A percentile compares a stretch with the other conserved stretches of the same genome.
Conservation (phyloP, 2,888 invertebrate genomes). For the Adineta ricciae region DNA sequence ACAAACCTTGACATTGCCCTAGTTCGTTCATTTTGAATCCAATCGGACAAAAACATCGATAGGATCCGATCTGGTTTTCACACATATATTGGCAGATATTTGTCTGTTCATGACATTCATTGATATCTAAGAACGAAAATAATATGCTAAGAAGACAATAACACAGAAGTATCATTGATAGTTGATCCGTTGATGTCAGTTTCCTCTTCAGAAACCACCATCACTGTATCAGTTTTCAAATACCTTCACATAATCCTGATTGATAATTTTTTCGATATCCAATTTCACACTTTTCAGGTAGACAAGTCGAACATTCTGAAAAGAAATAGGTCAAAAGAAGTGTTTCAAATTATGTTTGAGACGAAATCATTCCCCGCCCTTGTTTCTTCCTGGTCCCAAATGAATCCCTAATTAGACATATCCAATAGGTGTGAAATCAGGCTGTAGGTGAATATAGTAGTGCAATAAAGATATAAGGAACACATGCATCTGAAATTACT, state of each 20-base stretch:
- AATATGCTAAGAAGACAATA: too few relatives aligned
- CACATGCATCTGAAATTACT: too few relatives aligned
- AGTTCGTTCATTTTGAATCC: constrained; percentile 48
- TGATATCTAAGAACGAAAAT: constrained; percentile 42
- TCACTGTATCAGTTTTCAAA: not conserved
- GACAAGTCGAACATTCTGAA: not conserved
- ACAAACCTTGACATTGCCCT: constrained; percentile 43
- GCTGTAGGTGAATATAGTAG: too few relatives aligned
- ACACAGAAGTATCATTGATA: too few relatives aligned
- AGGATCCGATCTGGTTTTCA: constrained; percentile 47
- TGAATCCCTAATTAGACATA: too few relatives aligned
- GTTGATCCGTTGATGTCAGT: too few relatives aligned
- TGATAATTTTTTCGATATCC: constrained; percentile 43
- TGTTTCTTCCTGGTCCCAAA: too few relatives aligned
- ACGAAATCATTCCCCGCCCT: too few relatives aligned
- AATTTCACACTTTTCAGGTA: not conserved
- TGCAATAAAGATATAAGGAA: too few relatives aligned
- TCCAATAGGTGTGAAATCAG: too few relatives aligned
- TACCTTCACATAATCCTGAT: not conserved
- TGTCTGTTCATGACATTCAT: constrained; percentile 48
- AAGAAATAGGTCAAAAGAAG: not conserved
- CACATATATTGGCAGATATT: constrained; percentile 50
- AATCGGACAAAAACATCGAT: constrained; percentile 44
- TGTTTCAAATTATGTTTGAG: too few relatives aligned
- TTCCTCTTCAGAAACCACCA: too few relatives aligned